Evolutionary conservation across 2,888 invertebrate species (phyloP).

Genomic region (Ectemnius lituratus): DNA sequence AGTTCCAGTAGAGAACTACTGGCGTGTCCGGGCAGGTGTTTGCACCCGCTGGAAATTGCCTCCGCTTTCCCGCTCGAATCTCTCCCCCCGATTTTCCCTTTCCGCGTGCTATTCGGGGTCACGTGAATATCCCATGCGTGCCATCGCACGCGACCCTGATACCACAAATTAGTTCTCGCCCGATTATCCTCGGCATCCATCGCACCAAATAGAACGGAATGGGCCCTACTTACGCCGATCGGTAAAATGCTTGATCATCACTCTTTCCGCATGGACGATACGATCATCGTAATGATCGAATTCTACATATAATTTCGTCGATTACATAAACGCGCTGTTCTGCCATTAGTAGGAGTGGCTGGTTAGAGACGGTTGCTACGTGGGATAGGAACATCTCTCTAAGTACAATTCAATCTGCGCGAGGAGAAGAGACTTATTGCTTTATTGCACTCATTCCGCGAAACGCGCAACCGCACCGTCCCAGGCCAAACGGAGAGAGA

Average conservation of each 20-base stretch:
- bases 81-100: constrained; percentile 8
- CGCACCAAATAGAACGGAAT: not conserved
- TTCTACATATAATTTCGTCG: not conserved
- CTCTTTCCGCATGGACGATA: not conserved
- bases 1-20: too few relatives aligned
- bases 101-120: constrained; percentile 4
- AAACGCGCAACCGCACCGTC: constrained; percentile 50
- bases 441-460: constrained; percentile 45
- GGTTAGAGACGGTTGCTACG: not conserved
- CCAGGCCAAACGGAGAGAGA: not conserved
- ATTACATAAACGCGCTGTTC: not conserved
- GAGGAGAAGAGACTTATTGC: constrained; percentile 32
- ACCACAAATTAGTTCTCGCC: too few relatives aligned
- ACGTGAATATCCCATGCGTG: constrained; percentile 1
- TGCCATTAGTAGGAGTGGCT: constrained; percentile 1
- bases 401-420: constrained; percentile 34
- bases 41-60: not conserved
- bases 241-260: not conserved
- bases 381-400: not conserved
- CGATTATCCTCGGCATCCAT: not conserved
- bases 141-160: not conserved
- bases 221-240: not conserved
- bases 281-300: not conserved
- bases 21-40: not conserved
- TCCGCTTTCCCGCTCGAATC: not conserved